These are phyloP conservation scores for Pavo muticus DNA, from an alignment of 2,113 vertebrate species.

Conservation along the genomic window DNA sequence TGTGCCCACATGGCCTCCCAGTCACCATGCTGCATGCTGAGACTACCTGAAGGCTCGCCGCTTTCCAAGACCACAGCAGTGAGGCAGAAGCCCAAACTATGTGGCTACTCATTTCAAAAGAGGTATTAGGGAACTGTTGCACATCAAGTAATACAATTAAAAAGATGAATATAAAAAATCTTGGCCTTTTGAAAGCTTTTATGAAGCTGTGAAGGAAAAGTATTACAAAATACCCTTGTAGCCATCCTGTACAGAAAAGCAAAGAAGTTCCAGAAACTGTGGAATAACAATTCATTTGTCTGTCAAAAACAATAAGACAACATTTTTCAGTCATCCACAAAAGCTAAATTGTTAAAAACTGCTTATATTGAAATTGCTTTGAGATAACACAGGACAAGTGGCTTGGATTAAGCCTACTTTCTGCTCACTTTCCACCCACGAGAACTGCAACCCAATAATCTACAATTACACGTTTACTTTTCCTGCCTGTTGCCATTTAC, in stretches of 20 bases:
- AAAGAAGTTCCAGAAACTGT: not conserved
- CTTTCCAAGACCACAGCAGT: not conserved
- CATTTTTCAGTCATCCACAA: not conserved
- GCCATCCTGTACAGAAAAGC: not conserved
- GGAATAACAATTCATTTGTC: not conserved
- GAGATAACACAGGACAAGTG: not conserved
- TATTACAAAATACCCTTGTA: not conserved
- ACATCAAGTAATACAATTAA: not conserved
- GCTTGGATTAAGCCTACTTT: not conserved
- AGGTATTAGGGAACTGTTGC: not conserved
- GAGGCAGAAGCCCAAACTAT: not conserved
- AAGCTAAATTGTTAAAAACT: not conserved
- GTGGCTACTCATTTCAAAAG: not conserved
- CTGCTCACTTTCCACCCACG: not conserved
- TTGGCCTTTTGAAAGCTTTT: not conserved
- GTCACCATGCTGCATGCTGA: accelerated
- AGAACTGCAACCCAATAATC: not conserved
- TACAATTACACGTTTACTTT: not conserved
- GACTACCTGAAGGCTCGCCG: not conserved
- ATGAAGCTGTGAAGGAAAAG: not conserved
- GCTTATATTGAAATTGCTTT: not conserved
- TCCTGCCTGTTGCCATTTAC: not conserved
- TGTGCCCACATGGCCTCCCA: not conserved
- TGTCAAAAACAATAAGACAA: not conserved
- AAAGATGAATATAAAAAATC: not conserved